Base-by-base conservation (phyloP, 2,113 vertebrate species). In the Sapayoa aenigma region DNA sequence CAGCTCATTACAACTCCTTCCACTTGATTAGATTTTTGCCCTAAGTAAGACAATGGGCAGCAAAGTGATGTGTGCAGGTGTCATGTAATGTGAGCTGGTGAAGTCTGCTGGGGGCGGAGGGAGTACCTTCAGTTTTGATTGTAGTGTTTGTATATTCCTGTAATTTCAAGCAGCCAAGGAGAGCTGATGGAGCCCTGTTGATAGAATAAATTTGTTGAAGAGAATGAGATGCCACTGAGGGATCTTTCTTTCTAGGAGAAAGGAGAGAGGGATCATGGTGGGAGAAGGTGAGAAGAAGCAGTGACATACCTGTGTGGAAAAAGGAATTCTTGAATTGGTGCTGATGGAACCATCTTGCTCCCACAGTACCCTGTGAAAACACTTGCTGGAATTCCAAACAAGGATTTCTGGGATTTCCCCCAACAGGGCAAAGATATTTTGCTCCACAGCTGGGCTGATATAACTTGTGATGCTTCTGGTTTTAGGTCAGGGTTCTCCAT, bases 21-120 rank as follows among this genome's bases (percentile, higher is more conserved):
- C 76, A 84, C 75, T 84, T 93, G 85, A 93, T 91, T 89, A 96
- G 78, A 49, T 75, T 88, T 95, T 90, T 89, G 52, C 73, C 60
- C 73, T 92, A 89, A 90, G 65, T 75, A 85, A 92, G 80, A 68
- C 52, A 90, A 86, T 11, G 39, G 72, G 44, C 37, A 75, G 72
- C 22, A 88, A 77, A 91, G 90, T 47, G 60, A 74, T 81, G 33
- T 52, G 67, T 88, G 72, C 68, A 65, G 47, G 22, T 53, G 83
- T 44, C 65, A 5, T 20, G 81, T 69, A 87, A 69, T 5, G 30
- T 42, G 72, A 86, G 60, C 80, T 67, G 71, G 60, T 46, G 72
- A 50, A 56, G 20, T 42, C 56, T 89, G 42, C 24, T 39, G 23
- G 4, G 11, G 24, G 13, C 71, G 31, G 71, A 68, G 42, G 42